Evolutionary conservation across 2,888 invertebrate genomes (phyloP), one percentile per base, ranked within the genome.

Genomic region (Rhagonycha fulva): DNA sequence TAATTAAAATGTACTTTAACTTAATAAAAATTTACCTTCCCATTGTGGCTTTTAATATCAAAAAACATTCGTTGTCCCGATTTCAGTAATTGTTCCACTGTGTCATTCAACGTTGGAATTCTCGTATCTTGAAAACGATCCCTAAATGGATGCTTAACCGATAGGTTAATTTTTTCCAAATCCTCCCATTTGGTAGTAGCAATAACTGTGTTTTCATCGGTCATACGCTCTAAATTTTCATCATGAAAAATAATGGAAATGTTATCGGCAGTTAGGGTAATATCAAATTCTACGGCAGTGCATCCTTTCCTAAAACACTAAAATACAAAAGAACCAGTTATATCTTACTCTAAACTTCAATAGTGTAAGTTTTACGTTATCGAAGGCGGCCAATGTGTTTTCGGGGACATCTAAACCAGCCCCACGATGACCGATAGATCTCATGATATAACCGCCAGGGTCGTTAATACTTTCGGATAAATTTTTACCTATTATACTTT

Each of bases 231-330:
- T 74, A 95, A 87, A 0, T 92, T 93, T 75, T 89, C 87, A 85
- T 96, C 96, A 83, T 96, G 96, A 74, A 95, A 92, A 14, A 95
- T 86, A 62, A 96, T 90, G 14, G 95, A 91, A 74, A 94, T 90
- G 28, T 92, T 92, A 85, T 96, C 96, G 78, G 90, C 90, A 0
- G 94, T 94, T 28, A 95, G 88, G 14, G 91, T 87, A 9, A 96
- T 90, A 85, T 96, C 96, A 82, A 96, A 90, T 87, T 96, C 96
- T 1, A 96, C 90, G 24, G 92, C 93, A 82, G 90, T 90, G 82
- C 94, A 95, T 0, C 95, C 94, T 79, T 91, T 91, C 71, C 91
- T 90, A 74, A 91, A 91, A 79, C 94, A 94, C 94, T 95, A 87
- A 68, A 88, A 88, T 67, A 32, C 32, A 14, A 60, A 3, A 2